Conservation (phyloP, 1,140 invertebrate genomes). For the Panagrolaimus sp. region DNA sequence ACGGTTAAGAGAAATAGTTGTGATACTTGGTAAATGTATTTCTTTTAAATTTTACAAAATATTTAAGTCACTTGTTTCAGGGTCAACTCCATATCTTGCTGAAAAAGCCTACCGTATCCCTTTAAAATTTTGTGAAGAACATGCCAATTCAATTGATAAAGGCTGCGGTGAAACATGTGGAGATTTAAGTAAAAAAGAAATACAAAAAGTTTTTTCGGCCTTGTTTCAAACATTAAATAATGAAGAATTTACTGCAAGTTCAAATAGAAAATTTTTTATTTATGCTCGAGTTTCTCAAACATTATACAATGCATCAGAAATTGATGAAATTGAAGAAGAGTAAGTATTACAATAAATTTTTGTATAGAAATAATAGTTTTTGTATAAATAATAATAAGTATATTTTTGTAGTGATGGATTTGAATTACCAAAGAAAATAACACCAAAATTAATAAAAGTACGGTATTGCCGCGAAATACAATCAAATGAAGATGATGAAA, state of each 20-base stretch:
- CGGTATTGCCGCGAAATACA: not conserved
- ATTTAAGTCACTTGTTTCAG: no score
- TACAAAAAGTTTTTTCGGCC: not conserved
- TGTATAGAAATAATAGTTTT: not conserved
- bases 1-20: not conserved
- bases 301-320: not conserved
- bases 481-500: not conserved
- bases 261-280: constrained; percentile 9
- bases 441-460: not conserved
- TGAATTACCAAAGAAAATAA: not conserved
- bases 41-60: no score
- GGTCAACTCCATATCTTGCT: not conserved
- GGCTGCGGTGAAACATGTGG: not conserved
- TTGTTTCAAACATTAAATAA: not conserved
- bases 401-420: not conserved
- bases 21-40: not conserved
- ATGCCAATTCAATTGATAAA: not conserved
- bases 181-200: not conserved
- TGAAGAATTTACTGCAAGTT: not conserved
- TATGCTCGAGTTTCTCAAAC: constrained; percentile 3
- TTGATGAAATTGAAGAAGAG: constrained; percentile 9
- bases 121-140: not conserved
- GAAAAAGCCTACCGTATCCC: constrained; percentile 1
- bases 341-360: not conserved
- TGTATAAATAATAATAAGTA: no score